Conservation (phyloP, 2,113 vertebrate species). For the Thunnus thynnus region DNA sequence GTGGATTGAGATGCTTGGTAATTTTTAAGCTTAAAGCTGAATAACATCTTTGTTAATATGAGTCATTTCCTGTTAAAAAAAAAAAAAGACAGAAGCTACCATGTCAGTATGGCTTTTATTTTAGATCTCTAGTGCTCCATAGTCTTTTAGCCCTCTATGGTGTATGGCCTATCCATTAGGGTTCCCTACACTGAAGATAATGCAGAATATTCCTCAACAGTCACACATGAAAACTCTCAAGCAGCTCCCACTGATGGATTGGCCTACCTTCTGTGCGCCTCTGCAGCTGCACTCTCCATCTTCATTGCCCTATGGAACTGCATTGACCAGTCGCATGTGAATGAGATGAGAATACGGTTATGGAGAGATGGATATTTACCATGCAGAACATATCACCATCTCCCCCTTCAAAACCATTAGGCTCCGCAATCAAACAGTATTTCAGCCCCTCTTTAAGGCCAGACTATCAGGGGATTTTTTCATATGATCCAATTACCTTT, state of each 20-base stretch:
- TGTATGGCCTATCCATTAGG: not conserved
- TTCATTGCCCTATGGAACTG: conserved; percentile 64
- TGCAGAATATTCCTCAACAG: conserved; percentile 32
- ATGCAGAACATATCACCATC: conserved; percentile 52
- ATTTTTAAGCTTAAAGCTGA: conserved; percentile 8
- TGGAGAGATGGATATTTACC: conserved; percentile 64
- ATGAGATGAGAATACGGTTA: conserved; percentile 51
- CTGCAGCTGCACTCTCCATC: conserved; percentile 55
- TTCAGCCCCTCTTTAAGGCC: conserved; percentile 48
- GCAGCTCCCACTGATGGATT: conserved; percentile 48
- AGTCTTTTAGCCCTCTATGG: not conserved
- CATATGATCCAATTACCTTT: conserved; percentile 67
- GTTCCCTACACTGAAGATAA: conserved; percentile 9
- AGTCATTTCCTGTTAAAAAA: too few species aligned
- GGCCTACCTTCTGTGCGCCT: conserved; percentile 16
- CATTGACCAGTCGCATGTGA: conserved; percentile 62
- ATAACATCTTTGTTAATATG: not conserved
- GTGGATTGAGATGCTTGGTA: not conserved
- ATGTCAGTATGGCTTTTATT: not conserved
- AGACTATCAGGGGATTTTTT: conserved; percentile 40
- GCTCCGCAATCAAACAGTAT: conserved; percentile 51
- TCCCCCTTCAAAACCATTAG: conserved; percentile 58
- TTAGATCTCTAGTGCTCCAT: not conserved
- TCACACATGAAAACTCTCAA: conserved; percentile 23
- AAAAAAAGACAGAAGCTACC: not conserved